Conservation (phyloP, 1,140 invertebrate species). For the Drosophila trapezifrons region DNA sequence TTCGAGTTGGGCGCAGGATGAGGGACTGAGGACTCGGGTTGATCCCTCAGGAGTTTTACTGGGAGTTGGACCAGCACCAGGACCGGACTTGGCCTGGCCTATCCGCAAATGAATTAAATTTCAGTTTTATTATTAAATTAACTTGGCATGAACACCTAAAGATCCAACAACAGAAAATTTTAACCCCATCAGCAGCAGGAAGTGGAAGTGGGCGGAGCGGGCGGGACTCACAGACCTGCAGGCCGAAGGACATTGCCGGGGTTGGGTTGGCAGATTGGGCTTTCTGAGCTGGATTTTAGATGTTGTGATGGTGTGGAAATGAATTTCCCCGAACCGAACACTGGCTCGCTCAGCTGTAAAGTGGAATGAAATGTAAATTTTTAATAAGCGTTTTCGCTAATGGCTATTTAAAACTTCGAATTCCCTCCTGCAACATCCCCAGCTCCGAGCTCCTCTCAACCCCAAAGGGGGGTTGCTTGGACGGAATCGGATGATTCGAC, state of each 20-base stretch:
- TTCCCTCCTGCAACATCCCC: conserved; percentile 40
- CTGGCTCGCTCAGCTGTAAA: conserved; percentile 77
- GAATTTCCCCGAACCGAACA: conserved; percentile 64
- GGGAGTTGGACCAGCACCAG: conserved; percentile 1
- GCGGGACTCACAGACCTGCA: too few species aligned
- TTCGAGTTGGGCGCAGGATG: conserved; percentile 1
- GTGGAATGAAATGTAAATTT: conserved; percentile 84
- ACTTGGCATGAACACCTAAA: conserved; percentile 84
- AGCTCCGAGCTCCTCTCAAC: conserved; percentile 2
- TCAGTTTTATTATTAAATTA: conserved; percentile 84
- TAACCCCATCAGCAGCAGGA: conserved; percentile 61
- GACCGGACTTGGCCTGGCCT: conserved; percentile 59
- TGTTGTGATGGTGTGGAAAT: conserved; percentile 45
- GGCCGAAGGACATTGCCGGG: conserved; percentile 23
- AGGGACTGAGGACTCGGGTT: conserved; percentile 11
- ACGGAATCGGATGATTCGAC: conserved; percentile 62
- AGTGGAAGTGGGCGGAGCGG: neutral
- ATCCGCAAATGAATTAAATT: conserved; percentile 84
- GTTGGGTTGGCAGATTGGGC: conserved; percentile 25
- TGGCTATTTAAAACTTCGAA: conserved; percentile 83
- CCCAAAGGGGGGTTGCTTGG: conserved; percentile 37
- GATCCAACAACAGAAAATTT: conserved; percentile 69
- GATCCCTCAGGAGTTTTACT: conserved; percentile 69
- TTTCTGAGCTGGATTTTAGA: conserved; percentile 25
- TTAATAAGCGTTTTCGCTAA: conserved; percentile 84